phyloP scores from a whole-genome alignment of 2,797 vertebrate genomes.

The Eremophila alpestris region DNA sequence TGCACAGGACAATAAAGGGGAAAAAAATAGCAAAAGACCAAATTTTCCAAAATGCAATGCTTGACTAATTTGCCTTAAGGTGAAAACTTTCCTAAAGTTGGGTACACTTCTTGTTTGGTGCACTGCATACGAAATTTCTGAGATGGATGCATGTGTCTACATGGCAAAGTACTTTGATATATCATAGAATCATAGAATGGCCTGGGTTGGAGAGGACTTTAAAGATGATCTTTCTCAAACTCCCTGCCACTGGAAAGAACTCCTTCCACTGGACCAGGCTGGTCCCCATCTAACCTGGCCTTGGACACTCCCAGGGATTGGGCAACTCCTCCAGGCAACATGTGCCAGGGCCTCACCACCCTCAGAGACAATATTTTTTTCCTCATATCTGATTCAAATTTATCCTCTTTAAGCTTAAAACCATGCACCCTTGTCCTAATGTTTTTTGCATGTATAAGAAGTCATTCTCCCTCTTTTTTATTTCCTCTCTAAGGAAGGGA shows the following conservation, averaged over 20 bases:
- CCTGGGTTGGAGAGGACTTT: background rate
- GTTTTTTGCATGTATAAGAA: background rate
- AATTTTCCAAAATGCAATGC: fast-evolving
- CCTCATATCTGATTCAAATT: background rate
- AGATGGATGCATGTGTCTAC: background rate
- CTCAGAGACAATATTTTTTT: background rate
- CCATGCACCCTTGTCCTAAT: fast-evolving
- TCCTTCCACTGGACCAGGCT: background rate
- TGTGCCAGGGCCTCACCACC: background rate
- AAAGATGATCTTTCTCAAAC: fast-evolving
- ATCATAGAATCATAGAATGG: background rate
- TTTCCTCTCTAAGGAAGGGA: background rate
- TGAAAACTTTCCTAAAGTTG: background rate
- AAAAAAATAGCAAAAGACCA: background rate
- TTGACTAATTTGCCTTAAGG: background rate
- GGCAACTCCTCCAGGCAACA: no score
- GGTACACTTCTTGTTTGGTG: fast-evolving
- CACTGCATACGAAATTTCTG: background rate
- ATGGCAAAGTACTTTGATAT: background rate
- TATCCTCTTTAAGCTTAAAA: background rate
- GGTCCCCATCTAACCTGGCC: no score
- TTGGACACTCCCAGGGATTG: background rate
- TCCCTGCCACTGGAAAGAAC: background rate
- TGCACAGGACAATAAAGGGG: background rate
- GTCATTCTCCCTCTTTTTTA: background rate